Percentiles rank a stretch among this genome's conserved stretches.
phyloP scores from a whole-genome alignment of 2,888 invertebrate species.

The Eupithecia dodoneata region DNA sequence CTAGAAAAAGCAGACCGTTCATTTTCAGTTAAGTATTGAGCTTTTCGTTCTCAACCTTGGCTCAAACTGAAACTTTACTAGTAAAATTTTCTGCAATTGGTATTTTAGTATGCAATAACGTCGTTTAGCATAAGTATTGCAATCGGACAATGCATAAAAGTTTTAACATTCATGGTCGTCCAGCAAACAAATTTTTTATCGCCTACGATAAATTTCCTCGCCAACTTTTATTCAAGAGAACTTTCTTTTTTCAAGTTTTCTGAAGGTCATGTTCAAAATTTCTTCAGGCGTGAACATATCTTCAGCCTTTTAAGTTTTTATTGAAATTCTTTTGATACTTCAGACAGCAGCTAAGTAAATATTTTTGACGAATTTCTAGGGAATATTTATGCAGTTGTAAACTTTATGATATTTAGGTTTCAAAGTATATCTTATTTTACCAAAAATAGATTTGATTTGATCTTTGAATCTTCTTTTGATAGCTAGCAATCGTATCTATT shows the following conservation, averaged over 20 bases:
- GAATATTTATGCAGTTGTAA: too few species aligned
- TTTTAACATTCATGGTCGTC: neutral
- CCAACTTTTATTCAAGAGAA: neutral
- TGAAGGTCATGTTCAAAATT: neutral
- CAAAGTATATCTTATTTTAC: neutral
- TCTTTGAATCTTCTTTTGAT: neutral
- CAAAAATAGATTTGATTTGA: neutral
- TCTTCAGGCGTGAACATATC: neutral
- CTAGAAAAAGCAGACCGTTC: neutral
- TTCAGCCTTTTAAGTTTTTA: neutral
- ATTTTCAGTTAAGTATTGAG: neutral
- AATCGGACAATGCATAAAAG: neutral
- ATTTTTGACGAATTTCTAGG: neutral
- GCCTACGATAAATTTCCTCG: too few species aligned
- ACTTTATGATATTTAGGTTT: neutral
- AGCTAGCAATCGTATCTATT: too few species aligned
- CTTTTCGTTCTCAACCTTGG: neutral
- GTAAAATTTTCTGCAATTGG: neutral
- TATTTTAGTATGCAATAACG: neutral
- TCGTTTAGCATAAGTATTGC: neutral
- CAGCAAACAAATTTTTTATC: neutral
- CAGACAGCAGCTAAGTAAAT: neutral
- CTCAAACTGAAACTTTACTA: neutral
- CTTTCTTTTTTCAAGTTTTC: neutral
- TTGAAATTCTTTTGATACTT: slow-evolving; percentile 8